Percentiles rank a stretch among this genome's conserved stretches.
phyloP scores from a whole-genome alignment of 2,888 invertebrate genomes.

The Orgyia antiqua region DNA sequence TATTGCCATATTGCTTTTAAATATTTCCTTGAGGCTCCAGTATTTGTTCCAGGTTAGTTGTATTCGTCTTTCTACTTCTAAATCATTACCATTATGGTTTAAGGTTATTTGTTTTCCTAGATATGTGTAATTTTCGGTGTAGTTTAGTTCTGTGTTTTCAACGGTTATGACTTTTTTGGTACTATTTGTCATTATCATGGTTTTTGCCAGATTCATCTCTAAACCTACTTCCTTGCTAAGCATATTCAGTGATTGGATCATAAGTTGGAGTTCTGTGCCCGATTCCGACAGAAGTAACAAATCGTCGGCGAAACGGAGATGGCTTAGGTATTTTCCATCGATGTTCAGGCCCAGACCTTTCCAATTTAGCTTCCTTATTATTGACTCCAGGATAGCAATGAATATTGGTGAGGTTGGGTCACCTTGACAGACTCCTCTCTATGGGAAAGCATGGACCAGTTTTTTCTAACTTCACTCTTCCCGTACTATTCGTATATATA shows the following conservation, averaged over 20 bases:
- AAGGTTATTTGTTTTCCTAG: constrained; percentile 15
- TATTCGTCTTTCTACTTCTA: constrained; percentile 15
- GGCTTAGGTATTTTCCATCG: constrained; percentile 7
- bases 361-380: constrained; percentile 17
- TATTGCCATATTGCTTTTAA: constrained; percentile 13
- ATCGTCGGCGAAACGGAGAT: constrained; percentile 13
- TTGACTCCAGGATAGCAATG: constrained; percentile 11
- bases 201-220: not conserved
- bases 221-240: not conserved
- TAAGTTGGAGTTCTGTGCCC: not conserved
- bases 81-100: constrained; percentile 4
- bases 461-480: not conserved
- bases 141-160: constrained; percentile 5
- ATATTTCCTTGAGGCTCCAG: constrained; percentile 15
- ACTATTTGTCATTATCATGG: constrained; percentile 11
- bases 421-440: not conserved
- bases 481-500: not conserved
- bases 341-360: constrained; percentile 4
- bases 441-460: not conserved
- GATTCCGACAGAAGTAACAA: constrained; percentile 12
- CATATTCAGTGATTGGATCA: not conserved
- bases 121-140: constrained; percentile 10
- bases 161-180: constrained; percentile 7
- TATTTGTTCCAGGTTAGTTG: constrained; percentile 18
- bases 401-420: constrained; percentile 3